Percentiles rank a stretch among this genome's conserved stretches.
Evolutionary conservation across 1,140 invertebrate genomes (phyloP).

Genomic region (Drosophila ironensis): DNA sequence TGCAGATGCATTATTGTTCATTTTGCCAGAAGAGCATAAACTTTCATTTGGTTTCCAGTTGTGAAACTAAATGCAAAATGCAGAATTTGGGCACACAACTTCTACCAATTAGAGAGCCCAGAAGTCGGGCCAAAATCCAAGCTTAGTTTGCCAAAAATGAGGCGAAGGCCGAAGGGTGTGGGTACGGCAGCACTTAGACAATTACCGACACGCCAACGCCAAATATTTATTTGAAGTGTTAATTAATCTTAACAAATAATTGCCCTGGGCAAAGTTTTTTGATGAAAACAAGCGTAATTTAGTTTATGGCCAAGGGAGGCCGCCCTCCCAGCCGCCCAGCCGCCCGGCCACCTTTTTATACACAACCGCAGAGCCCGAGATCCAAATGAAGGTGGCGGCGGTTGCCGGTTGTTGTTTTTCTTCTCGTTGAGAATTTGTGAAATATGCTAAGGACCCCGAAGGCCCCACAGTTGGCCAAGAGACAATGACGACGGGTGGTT

Average conservation of each 20-base stretch:
- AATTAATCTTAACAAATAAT: constrained; percentile 80
- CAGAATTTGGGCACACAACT: constrained; percentile 14
- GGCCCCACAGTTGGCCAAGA: constrained; percentile 12
- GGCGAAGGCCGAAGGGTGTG: too few species aligned
- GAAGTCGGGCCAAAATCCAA: neutral
- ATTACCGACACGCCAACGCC: constrained; percentile 59
- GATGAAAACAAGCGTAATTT: constrained; percentile 79
- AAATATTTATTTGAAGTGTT: constrained; percentile 80
- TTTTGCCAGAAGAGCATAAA: constrained; percentile 15
- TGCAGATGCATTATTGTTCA: neutral
- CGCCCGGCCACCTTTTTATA: neutral
- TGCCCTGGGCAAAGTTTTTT: constrained; percentile 72
- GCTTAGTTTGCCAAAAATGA: too few species aligned
- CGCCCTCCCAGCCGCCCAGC: too few species aligned
- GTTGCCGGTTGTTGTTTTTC: constrained; percentile 5
- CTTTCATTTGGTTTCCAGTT: constrained; percentile 9
- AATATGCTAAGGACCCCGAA: constrained; percentile 63
- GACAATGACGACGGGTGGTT: neutral
- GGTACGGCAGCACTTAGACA: constrained; percentile 46
- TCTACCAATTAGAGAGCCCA: constrained; percentile 26
- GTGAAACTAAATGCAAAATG: constrained; percentile 4
- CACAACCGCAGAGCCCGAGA: constrained; percentile 38
- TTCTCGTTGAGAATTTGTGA: constrained; percentile 56
- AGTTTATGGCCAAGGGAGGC: constrained; percentile 55
- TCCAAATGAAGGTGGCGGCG: constrained; percentile 58